Evolutionary conservation across 1,140 invertebrate genomes (phyloP).

Genomic region (Scaptomyza pallida): DNA sequence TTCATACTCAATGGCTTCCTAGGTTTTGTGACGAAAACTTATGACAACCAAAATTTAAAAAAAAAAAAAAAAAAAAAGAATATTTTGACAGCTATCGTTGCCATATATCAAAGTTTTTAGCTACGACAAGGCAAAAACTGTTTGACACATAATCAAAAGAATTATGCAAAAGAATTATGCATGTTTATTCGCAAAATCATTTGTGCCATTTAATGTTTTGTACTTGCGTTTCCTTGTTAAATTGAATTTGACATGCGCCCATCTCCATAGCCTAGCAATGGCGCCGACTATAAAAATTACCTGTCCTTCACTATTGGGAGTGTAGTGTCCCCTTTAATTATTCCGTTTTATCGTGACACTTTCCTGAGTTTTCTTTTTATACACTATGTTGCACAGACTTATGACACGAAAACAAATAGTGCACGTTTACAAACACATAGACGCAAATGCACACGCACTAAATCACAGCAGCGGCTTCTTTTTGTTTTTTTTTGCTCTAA

Average conservation of each 20-base stretch:
- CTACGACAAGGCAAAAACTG: too few relatives aligned
- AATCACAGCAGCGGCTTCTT: slow-evolving; percentile 17
- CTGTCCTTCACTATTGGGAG: slow-evolving; percentile 10
- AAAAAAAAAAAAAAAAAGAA: too few relatives aligned
- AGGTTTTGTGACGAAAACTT: too few relatives aligned
- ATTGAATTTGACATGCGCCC: slow-evolving; percentile 6
- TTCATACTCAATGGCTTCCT: too few relatives aligned
- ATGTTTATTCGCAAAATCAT: too few relatives aligned
- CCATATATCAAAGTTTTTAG: too few relatives aligned
- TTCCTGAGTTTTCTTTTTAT: neutral
- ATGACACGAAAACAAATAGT: slow-evolving; percentile 17
- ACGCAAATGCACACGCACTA: slow-evolving; percentile 3
- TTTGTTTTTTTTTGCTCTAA: neutral
- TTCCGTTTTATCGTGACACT: slow-evolving; percentile 1
- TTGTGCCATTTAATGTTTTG: neutral
- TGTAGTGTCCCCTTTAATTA: neutral
- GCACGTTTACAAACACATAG: slow-evolving; percentile 4
- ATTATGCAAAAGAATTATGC: too few relatives aligned
- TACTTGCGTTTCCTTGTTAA: neutral
- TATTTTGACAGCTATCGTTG: too few relatives aligned
- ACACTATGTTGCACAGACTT: slow-evolving; percentile 22
- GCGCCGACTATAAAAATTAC: slow-evolving; percentile 22
- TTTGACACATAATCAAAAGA: too few relatives aligned
- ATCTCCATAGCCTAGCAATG: slow-evolving; percentile 14
- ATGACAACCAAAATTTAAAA: too few relatives aligned